A percentile compares a stretch with the other conserved stretches of the same genome.
phyloP scores from a whole-genome alignment of 2,113 vertebrate genomes.

The Helogale parvula region DNA sequence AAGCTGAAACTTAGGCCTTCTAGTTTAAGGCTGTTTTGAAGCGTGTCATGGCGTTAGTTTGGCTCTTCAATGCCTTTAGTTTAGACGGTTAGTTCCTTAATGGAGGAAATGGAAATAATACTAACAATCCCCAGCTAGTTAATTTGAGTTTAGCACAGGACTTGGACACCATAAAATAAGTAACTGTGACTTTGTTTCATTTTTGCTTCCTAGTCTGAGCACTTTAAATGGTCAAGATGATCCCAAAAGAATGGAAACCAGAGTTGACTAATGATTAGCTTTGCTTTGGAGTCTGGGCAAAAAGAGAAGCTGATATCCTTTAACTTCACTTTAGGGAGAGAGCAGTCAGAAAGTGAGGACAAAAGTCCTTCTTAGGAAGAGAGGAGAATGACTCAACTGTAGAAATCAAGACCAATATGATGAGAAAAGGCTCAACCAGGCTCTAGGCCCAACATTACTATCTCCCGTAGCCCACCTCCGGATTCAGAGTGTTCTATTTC shows the following conservation, averaged over 20 bases:
- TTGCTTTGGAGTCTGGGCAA: background rate
- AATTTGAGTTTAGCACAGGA: background rate
- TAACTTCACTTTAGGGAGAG: background rate
- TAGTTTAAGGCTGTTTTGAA: too few species aligned
- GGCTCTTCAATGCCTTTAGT: background rate
- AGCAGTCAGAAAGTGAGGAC: background rate
- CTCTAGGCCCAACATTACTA: background rate
- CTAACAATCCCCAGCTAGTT: background rate
- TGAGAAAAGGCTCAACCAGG: background rate
- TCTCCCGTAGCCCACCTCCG: background rate
- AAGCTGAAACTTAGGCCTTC: too few species aligned
- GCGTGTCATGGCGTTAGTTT: too few species aligned
- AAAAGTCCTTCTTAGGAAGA: background rate
- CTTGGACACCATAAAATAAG: background rate
- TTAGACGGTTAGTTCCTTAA: background rate
- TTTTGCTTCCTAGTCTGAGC: background rate
- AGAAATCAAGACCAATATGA: background rate
- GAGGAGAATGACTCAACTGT: rapidly evolving
- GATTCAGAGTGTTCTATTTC: background rate
- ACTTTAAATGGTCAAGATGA: background rate
- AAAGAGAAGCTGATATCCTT: background rate
- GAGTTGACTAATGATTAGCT: background rate
- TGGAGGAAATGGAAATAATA: background rate
- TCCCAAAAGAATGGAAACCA: background rate
- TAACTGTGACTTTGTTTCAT: background rate